A percentile compares a stretch with the other conserved stretches of the same genome.
Evolutionary conservation across 2,797 vertebrate species (phyloP).

Genomic region (Sebastes hubbsi): DNA sequence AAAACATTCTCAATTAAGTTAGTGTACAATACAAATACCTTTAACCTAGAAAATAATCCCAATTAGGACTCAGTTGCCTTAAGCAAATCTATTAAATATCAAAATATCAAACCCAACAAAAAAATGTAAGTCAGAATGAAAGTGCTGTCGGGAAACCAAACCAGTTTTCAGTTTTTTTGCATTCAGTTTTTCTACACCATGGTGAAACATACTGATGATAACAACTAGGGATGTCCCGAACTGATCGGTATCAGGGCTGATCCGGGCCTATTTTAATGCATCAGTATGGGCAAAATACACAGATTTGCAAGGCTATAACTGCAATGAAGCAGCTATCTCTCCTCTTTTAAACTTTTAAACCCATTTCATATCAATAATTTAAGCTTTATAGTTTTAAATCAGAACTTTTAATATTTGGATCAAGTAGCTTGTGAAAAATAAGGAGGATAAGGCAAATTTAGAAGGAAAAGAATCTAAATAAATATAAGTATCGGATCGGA

Average conservation of each 20-base stretch:
- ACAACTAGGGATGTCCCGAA: background rate
- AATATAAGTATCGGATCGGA: background rate
- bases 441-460: background rate
- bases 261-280: background rate
- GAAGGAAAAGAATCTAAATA: background rate
- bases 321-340: background rate
- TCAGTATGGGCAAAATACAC: no score
- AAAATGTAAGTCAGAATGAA: background rate
- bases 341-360: background rate
- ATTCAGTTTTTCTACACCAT: background rate
- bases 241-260: background rate
- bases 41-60: background rate
- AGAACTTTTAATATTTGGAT: background rate
- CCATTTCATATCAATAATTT: background rate
- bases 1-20: background rate
- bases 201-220: background rate
- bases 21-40: background rate
- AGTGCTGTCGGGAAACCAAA: background rate
- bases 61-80: background rate
- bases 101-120: background rate
- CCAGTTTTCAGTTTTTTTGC: background rate
- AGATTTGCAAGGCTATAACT: background rate
- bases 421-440: background rate
- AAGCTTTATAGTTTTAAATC: background rate
- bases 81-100: background rate